Evolutionary conservation across 2,113 vertebrate genomes (phyloP).

Genomic region (Globicephala melas): DNA sequence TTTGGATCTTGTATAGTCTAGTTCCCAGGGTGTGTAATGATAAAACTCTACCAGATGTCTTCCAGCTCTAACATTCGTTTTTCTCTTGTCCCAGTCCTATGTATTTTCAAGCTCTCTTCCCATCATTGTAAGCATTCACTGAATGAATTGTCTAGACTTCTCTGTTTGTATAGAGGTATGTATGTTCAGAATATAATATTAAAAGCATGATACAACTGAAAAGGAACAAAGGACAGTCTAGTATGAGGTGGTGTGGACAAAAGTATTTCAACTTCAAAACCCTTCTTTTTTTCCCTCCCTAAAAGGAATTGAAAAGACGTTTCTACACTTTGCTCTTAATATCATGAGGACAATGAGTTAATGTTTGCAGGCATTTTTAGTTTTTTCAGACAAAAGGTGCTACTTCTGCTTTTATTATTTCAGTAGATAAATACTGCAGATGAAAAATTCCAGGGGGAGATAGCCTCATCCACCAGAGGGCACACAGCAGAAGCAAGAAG

Average conservation of each 20-base stretch:
- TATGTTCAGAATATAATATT: not conserved
- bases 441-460: not conserved
- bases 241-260: not conserved
- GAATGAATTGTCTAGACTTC: not conserved
- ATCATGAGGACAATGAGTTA: not conserved
- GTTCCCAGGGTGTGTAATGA: not conserved
- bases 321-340: not conserved
- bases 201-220: not conserved
- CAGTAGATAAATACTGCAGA: conserved; percentile 1
- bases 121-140: not conserved
- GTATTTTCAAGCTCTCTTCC: not conserved
- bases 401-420: conserved; percentile 20
- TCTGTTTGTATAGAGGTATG: not conserved
- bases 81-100: not conserved
- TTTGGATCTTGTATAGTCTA: not conserved
- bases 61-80: not conserved
- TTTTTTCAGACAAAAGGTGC: not conserved
- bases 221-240: not conserved
- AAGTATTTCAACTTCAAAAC: not conserved
- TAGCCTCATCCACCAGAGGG: no score
- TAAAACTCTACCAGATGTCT: not conserved
- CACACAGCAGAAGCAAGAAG: no score
- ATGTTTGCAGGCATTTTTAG: not conserved
- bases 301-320: conserved; percentile 21
- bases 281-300: not conserved